Percentiles rank a stretch among this genome's conserved stretches.
phyloP scores from a whole-genome alignment of 2,888 invertebrate genomes.

The Trichogramma dendrolimi region DNA sequence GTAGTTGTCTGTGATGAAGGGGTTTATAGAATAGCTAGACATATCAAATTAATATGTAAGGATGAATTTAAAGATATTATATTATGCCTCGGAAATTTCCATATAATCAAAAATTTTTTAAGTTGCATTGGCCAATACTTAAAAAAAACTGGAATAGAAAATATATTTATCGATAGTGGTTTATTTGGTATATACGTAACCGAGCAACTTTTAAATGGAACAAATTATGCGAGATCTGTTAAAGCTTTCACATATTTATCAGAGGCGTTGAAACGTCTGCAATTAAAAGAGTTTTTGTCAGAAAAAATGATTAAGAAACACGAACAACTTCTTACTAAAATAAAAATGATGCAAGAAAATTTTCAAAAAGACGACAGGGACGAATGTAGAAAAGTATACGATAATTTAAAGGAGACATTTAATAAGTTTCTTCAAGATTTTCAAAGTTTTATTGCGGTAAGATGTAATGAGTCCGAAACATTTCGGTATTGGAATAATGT shows the following conservation, averaged over 20 bases:
- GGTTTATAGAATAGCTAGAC: conserved; percentile 15
- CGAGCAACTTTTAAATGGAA: conserved; percentile 14
- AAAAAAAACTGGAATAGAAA: conserved; percentile 19
- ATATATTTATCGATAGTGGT: conserved; percentile 10
- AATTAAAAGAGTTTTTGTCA: conserved; percentile 14
- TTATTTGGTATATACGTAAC: not conserved
- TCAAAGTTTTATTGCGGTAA: not conserved
- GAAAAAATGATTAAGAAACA: not conserved
- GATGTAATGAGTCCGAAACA: conserved; percentile 6
- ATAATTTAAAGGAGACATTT: conserved; percentile 7
- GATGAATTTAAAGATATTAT: conserved; percentile 12
- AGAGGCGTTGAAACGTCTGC: conserved; percentile 15
- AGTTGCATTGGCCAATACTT: conserved; percentile 17
- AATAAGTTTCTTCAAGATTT: not conserved
- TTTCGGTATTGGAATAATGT: conserved; percentile 7
- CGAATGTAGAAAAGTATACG: too few species aligned
- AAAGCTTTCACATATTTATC: conserved; percentile 10
- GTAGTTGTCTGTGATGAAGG: conserved; percentile 20
- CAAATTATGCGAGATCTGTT: conserved; percentile 15
- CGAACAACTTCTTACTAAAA: not conserved
- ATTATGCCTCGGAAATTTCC: conserved; percentile 19
- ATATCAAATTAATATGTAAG: conserved; percentile 8
- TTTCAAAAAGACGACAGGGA: too few species aligned
- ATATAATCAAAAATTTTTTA: conserved; percentile 7
- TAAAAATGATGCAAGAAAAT: not conserved